These are phyloP conservation scores for Distichodus sexfasciatus DNA, from an alignment of 2,797 vertebrate species.

Conservation along the genomic window DNA sequence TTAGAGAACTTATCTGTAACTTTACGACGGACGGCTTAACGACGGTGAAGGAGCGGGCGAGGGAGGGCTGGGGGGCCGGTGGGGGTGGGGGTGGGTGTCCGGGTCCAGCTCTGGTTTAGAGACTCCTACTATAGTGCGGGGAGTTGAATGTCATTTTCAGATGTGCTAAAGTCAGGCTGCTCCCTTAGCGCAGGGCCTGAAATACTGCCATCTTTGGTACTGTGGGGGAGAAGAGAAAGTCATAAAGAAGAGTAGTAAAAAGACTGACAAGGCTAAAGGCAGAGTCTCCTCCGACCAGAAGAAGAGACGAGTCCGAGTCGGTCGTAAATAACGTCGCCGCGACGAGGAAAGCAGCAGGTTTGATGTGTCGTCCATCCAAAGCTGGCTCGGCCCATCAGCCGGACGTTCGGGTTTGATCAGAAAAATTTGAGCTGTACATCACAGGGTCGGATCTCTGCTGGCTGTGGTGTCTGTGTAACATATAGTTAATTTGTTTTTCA, in stretches of 20 bases:
- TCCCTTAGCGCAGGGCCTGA: slow-evolving; percentile 32
- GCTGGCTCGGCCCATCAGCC: background rate
- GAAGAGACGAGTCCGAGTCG: background rate
- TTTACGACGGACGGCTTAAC: slow-evolving; percentile 29
- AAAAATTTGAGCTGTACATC: background rate
- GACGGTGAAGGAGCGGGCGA: background rate
- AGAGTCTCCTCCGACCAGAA: background rate
- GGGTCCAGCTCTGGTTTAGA: too few species aligned
- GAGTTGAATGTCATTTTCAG: slow-evolving; percentile 45
- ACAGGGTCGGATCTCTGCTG: too few species aligned
- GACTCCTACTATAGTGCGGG: background rate
- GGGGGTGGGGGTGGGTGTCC: slow-evolving; percentile 9
- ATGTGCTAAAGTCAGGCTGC: slow-evolving; percentile 35
- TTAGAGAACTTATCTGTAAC: slow-evolving; percentile 12
- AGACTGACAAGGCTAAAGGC: slow-evolving; percentile 42
- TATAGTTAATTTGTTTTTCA: too few species aligned
- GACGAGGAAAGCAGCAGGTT: slow-evolving; percentile 28
- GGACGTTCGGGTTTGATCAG: too few species aligned
- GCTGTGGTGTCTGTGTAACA: too few species aligned
- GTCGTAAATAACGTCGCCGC: slow-evolving; percentile 9
- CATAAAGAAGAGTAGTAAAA: slow-evolving; percentile 32
- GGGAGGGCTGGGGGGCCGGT: background rate
- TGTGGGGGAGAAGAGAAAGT: background rate
- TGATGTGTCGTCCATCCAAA: slow-evolving; percentile 14
- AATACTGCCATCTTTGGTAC: slow-evolving; percentile 36